Percentiles rank a stretch among this genome's conserved stretches.
Evolutionary conservation across 2,797 vertebrate species (phyloP).

Genomic region (Ambastaia sidthimunki): DNA sequence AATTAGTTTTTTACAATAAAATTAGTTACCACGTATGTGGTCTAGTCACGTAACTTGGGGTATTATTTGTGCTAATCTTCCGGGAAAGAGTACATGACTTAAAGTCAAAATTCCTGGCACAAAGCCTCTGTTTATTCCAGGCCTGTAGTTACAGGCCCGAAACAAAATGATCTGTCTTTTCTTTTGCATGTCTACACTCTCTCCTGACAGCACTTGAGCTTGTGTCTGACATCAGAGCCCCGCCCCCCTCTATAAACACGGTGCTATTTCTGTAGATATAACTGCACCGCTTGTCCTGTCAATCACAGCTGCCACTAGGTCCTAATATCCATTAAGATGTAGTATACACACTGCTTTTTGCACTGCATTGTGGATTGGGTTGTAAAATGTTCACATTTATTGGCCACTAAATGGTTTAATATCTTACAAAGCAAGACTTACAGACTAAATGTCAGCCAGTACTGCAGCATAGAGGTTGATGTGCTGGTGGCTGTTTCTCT

Average conservation of each 20-base stretch:
- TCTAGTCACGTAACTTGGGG: not conserved
- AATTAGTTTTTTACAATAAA: not conserved
- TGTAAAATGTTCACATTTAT: not conserved
- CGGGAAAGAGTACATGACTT: not conserved
- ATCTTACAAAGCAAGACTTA: not conserved
- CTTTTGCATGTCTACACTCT: constrained; percentile 24
- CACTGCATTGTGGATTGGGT: not conserved
- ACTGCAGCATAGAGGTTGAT: not conserved
- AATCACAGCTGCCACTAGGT: constrained; percentile 33
- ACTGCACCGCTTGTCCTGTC: constrained; percentile 53
- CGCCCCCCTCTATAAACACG: constrained; percentile 22
- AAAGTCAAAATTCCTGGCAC: constrained; percentile 44
- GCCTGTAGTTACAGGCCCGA: constrained; percentile 57
- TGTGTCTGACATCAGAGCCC: constrained; percentile 22
- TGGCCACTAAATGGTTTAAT: not conserved
- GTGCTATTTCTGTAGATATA: constrained; percentile 44
- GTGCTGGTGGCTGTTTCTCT: constrained; percentile 6
- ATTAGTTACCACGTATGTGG: not conserved
- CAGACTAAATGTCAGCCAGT: not conserved
- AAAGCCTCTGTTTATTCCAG: constrained; percentile 59
- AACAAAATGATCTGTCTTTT: constrained; percentile 58
- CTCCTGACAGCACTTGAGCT: constrained; percentile 2
- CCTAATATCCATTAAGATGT: not conserved
- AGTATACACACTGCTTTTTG: not conserved
- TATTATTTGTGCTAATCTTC: not conserved